These are phyloP conservation scores for Pao palembangensis DNA, from an alignment of 2,113 vertebrate genomes.

Conservation along the genomic window DNA sequence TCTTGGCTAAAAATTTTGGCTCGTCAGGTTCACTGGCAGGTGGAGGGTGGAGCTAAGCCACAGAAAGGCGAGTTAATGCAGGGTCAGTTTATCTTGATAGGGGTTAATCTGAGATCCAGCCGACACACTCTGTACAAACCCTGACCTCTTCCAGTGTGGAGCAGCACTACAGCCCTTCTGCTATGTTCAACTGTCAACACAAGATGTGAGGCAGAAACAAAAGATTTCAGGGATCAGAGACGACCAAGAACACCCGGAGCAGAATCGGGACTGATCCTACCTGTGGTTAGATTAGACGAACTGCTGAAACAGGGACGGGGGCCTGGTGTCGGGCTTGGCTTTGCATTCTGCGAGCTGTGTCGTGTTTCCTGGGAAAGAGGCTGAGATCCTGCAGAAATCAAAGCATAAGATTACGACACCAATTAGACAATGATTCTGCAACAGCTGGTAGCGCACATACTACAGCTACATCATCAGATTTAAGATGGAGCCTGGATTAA, in stretches of 20 bases:
- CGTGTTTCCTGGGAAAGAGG: slow-evolving; percentile 27
- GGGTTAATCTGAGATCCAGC: slow-evolving; percentile 22
- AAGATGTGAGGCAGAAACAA: neutral
- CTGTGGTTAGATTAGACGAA: slow-evolving; percentile 25
- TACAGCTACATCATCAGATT: too few relatives aligned
- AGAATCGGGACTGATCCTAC: slow-evolving; percentile 26
- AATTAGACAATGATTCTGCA: too few relatives aligned
- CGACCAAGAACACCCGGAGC: neutral
- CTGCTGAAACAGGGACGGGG: slow-evolving; percentile 15
- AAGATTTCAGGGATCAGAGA: neutral
- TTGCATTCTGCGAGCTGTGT: slow-evolving; percentile 31
- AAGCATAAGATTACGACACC: neutral
- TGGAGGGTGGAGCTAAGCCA: slow-evolving; percentile 25
- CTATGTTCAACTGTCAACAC: neutral
- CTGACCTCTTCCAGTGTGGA: slow-evolving; percentile 29
- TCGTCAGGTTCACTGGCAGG: slow-evolving; percentile 5
- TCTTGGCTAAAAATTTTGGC: neutral
- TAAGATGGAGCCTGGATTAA: too few relatives aligned
- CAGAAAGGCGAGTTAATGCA: slow-evolving; percentile 10
- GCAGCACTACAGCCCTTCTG: slow-evolving; percentile 22
- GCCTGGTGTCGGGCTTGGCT: slow-evolving; percentile 28
- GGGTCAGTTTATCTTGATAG: slow-evolving; percentile 26
- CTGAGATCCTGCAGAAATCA: slow-evolving; percentile 33
- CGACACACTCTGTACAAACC: neutral
- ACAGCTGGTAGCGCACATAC: too few relatives aligned